Base-by-base conservation (phyloP, 2,888 invertebrate genomes). In the Automeris io region DNA sequence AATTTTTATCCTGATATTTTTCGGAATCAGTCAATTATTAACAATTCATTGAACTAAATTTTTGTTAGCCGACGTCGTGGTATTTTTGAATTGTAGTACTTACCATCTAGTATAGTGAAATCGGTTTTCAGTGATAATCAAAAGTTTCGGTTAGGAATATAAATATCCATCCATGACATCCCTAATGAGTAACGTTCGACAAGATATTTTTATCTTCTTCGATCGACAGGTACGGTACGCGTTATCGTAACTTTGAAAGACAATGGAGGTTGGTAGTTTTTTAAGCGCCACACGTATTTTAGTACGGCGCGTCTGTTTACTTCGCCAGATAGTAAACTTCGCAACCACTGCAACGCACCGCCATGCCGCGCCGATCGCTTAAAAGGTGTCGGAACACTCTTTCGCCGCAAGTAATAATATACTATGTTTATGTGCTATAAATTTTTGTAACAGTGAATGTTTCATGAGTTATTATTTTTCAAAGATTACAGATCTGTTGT, bases 181-280 rank as follows among this genome's bases (percentile, higher is more conserved):
- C n/a, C n/a, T n/a, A n/a, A n/a, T n/a, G n/a, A n/a, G n/a, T n/a
- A 29, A 48, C 64, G 56, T 49, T 55, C 58, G 47, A 47, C 54
- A 51, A 42, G 63, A 47, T 76, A 76, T 77, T 79, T 79, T 62
- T 52, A 66, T 66, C 61, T 55, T 45, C 40, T 51, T 71, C 64
- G 56, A 74, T 76, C 71, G 76, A 63, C 76, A 78, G 75, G 71
- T 77, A 75, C 68, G 58, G 4, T 19, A 19, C 19, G 29, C 16
- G 16, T 16, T 29, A 29, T 29, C 57, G 61, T 64, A 50, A 54
- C 57, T 45, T 42, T 46, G 49, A 59, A 57, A 59, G 39, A 62
- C 54, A 54, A 49, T 53, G 49, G 42, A 32, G 41, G 46, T 22
- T 29, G 37, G 40, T 50, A 16, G 19, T 21, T 57, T 53, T 54